Evolutionary conservation across 35 echinoderm and acorn worm genomes (phyloP).

Genomic region (Heliocidaris tuberculata): DNA sequence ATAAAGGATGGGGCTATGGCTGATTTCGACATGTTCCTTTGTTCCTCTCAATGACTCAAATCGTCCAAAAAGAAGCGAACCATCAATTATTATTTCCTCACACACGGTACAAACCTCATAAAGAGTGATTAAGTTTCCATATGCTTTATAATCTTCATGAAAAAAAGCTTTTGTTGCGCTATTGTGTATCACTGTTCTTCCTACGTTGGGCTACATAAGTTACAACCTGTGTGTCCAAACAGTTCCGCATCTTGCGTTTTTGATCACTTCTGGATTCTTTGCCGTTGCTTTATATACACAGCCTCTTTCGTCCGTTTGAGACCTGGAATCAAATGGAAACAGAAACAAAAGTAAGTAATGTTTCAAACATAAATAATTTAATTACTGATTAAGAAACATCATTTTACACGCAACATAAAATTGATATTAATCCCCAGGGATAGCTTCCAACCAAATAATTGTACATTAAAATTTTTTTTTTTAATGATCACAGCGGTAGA

Average conservation of each 20-base stretch:
- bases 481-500: too few relatives aligned
- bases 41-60: too few relatives aligned
- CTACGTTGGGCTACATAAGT: not conserved
- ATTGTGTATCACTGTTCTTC: not conserved
- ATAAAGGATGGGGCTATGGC: not conserved
- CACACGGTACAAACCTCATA: not conserved
- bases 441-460: too few relatives aligned
- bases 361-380: not conserved
- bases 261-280: not conserved
- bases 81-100: not conserved
- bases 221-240: not conserved
- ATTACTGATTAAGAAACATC: too few relatives aligned
- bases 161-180: not conserved
- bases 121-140: not conserved
- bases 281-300: not conserved
- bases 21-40: too few relatives aligned
- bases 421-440: too few relatives aligned
- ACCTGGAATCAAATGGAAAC: not conserved
- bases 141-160: not conserved
- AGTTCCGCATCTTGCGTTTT: not conserved
- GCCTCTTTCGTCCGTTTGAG: not conserved
- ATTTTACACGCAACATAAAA: too few relatives aligned
- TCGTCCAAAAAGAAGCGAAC: too few relatives aligned
- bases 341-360: not conserved
- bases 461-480: too few relatives aligned